These are phyloP conservation scores for Caretta caretta DNA, from an alignment of 2,113 vertebrate genomes.

Conservation along the genomic window DNA sequence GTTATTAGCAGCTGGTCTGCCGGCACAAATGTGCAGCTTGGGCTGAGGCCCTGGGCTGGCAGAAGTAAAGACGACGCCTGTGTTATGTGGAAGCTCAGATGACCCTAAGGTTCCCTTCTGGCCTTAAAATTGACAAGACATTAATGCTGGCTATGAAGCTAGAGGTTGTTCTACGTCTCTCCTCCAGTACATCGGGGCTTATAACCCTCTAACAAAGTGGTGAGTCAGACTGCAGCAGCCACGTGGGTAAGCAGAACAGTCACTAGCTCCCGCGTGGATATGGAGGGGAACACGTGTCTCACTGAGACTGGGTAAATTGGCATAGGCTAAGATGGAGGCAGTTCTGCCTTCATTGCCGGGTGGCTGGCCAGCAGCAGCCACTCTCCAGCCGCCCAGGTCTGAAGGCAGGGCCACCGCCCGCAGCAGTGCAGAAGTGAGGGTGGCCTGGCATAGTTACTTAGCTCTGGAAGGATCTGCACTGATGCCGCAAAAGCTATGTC, in stretches of 20 bases:
- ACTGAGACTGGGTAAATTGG: too few species aligned
- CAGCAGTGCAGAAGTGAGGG: too few species aligned
- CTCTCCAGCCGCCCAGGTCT: too few species aligned
- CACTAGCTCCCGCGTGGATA: too few species aligned
- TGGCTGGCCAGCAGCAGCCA: too few species aligned
- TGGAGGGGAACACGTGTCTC: too few species aligned
- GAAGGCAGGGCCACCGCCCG: too few species aligned
- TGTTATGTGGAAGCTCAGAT: not conserved
- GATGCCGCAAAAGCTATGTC: too few species aligned
- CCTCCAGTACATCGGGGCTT: not conserved
- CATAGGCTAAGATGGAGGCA: too few species aligned
- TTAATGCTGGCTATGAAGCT: not conserved
- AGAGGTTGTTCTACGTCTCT: rapidly evolving
- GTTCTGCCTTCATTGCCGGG: too few species aligned
- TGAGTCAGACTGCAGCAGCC: not conserved
- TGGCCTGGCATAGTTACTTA: too few species aligned
- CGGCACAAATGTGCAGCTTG: not conserved
- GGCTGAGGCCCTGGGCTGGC: not conserved
- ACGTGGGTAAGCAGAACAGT: not conserved
- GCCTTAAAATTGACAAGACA: not conserved
- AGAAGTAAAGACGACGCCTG: not conserved
- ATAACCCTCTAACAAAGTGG: not conserved
- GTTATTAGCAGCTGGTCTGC: not conserved
- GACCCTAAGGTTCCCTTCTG: not conserved
- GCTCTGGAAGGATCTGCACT: too few species aligned